Base-by-base conservation (phyloP, 2,888 invertebrate genomes). In the Ditula angustiorana region DNA sequence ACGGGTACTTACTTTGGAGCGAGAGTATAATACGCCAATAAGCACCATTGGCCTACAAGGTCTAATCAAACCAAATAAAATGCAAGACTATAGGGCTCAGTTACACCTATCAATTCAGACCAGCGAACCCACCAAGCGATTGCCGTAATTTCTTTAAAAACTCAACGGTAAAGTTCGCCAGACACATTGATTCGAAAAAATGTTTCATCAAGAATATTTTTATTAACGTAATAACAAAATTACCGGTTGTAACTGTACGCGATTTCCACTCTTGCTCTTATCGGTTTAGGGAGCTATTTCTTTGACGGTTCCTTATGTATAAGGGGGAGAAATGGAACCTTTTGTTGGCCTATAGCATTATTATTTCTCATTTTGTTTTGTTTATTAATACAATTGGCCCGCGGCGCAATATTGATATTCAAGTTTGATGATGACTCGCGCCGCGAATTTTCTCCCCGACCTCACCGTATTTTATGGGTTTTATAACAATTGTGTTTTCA, bases 281-380 rank as follows among this genome's bases (percentile, higher is more conserved):
- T 71, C 71, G 72, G 72, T 68, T 85, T 89, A 90, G 82, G 79
- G 84, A 85, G 74, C 77, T 83, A 83, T 87, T 89, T 76, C 83
- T 80, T 79, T 76, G 77, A 66, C 82, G 68, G 81, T 82, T 76
- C 78, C 81, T 81, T 83, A 85, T 85, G 82, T 87, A 85, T 86
- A 82, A 83, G 82, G 91, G 92, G 92, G 92, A 92, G 91, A 92
- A 92, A 91, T 92, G 90, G 87, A 90, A 90, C 89, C 92, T 92
- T 92, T 92, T 92, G 92, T 92, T 92, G 87, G 91, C 88, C 92
- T 89, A 90, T 92, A 91, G 92, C 88, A 89, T 92, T 92, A 92
- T 92, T 92, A 92, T 92, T 91, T 92, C 90, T 90, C 92, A 92
- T 92, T 92, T 92, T 92, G 92, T 92, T 92, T 92, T 92, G 92